A percentile compares a stretch with the other conserved stretches of the same genome.
Conservation (phyloP, 2,888 invertebrate species). For the Lordiphosa fenestrarum region DNA sequence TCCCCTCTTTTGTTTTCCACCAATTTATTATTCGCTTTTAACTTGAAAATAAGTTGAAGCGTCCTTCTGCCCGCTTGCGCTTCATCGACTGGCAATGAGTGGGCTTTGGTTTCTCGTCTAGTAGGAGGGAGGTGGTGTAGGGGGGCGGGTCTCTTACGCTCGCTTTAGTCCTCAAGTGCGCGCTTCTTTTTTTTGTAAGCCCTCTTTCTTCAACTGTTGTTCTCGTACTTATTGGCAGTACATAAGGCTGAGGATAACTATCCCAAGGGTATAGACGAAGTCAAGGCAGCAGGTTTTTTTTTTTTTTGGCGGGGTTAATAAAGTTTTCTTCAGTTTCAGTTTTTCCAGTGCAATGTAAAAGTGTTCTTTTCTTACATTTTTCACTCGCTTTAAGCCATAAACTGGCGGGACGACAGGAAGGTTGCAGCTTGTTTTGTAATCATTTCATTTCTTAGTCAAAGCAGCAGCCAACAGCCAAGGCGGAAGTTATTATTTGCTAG, state of each 20-base stretch:
- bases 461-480: constrained; percentile 35
- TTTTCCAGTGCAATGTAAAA: constrained; percentile 7
- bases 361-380: background rate
- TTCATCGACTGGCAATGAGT: constrained; percentile 60
- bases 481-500: constrained; percentile 69
- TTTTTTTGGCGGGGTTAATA: constrained; percentile 15
- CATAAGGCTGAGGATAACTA: constrained; percentile 34
- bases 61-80: constrained; percentile 54
- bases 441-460: constrained; percentile 63
- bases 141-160: background rate
- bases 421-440: constrained; percentile 45
- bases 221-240: constrained; percentile 42
- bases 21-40: constrained; percentile 43
- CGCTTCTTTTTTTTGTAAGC: constrained; percentile 24
- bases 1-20: constrained; percentile 1
- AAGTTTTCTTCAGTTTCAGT: constrained; percentile 32
- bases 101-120: constrained; percentile 22
- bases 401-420: too few relatives aligned
- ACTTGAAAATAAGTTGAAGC: constrained; percentile 63
- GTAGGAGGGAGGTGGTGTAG: background rate
- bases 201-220: constrained; percentile 2
- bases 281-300: constrained; percentile 14
- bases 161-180: constrained; percentile 10
- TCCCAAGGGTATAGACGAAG: constrained; percentile 24
- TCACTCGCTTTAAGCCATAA: constrained; percentile 9